These are phyloP conservation scores for Sebastes alutus DNA, from an alignment of 2,797 vertebrate genomes.

Conservation along the genomic window DNA sequence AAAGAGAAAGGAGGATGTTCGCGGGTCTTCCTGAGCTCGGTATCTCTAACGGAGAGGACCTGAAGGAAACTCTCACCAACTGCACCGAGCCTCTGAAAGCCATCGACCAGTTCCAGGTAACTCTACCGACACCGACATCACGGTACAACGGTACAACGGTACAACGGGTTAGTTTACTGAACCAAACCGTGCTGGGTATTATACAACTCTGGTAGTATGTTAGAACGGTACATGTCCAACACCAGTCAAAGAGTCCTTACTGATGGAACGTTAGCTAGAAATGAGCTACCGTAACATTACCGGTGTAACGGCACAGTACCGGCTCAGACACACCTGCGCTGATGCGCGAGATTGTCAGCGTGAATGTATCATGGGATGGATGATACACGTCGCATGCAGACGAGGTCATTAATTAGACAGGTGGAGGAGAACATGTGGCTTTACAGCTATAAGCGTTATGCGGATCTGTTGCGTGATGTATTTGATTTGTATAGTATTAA, in stretches of 20 bases:
- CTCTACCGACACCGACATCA: neutral
- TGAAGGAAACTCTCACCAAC: slow-evolving; percentile 97
- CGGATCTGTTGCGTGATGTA: neutral
- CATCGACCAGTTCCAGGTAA: slow-evolving; percentile 98
- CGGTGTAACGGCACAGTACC: neutral
- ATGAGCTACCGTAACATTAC: neutral
- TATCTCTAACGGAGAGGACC: slow-evolving; percentile 95
- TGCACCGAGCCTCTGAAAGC: slow-evolving; percentile 98
- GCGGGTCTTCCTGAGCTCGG: slow-evolving; percentile 94
- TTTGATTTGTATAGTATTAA: neutral
- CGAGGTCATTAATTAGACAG: neutral
- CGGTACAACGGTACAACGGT: too few relatives aligned
- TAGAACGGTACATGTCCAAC: neutral
- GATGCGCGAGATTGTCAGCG: too few relatives aligned
- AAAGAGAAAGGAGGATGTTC: slow-evolving; percentile 79
- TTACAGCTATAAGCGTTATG: neutral
- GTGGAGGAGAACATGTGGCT: neutral
- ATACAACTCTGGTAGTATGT: neutral
- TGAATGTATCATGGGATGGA: too few relatives aligned
- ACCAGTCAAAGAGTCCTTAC: neutral
- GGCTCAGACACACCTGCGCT: neutral
- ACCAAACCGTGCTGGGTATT: neutral
- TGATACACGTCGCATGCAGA: too few relatives aligned
- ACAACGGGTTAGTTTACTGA: neutral
- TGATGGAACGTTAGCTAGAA: neutral